Base-by-base conservation (phyloP, 2,797 vertebrate genomes). In the Trachops cirrhosus region DNA sequence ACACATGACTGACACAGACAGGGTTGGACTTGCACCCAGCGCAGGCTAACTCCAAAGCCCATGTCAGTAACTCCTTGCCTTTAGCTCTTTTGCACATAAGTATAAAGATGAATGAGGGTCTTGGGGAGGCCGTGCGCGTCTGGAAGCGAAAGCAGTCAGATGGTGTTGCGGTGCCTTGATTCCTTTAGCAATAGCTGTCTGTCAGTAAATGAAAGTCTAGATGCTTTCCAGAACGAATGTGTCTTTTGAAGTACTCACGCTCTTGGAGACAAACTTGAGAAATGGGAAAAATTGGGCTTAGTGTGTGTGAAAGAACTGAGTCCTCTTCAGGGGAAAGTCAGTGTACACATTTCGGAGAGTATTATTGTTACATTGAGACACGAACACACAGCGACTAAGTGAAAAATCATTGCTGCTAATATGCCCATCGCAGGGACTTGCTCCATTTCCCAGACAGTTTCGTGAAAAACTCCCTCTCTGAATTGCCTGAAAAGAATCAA, bases 401-500 rank as follows among this genome's bases (percentile, higher is more conserved):
- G 41, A 96, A 89, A 96, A 97, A 67, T 88, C 18, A 18, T 79
- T 4, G 15, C 0, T 0, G 86, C 75, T 71, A 71, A 70, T 32
- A 85, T 70, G 29, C 29, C 79, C 64, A 48, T 96, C 19, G 1
- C 5, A 9, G 71, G 6, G 44, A 73, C 96, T 96, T 75, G 68
- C 89, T 85, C 50, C 78, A 0, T 80, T 59, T 80, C 24, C 77
- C 90, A 93, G 46, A 46, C 74, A 48, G 16, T 97, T 96, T 96
- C 89, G 29, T 59, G 79, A 97, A 96, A 96, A 59, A 79, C 57
- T 88, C 44, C 44, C 78, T 80, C n/a, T 59, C 50, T 93, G 57
- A 57, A 77, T 94, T 96, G 10, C 95, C 84, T 77, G 52, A 9
- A 96, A 97, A 95, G 87, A 89, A 92, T 95, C 96, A 68, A 90